phyloP scores from a whole-genome alignment of 1,140 invertebrate species.

The Lepidurus couesii region DNA sequence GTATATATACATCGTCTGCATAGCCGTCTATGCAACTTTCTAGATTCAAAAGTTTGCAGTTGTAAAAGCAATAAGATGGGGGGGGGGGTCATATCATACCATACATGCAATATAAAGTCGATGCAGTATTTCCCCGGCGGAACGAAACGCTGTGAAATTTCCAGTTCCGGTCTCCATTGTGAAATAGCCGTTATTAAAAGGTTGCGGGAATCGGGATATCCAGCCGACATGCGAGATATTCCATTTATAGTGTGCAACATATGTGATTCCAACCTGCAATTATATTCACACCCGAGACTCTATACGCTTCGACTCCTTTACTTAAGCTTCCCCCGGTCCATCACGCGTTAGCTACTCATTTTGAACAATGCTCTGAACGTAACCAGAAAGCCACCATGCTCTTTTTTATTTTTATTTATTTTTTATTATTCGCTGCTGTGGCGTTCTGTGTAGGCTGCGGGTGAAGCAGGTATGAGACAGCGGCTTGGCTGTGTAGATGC shows the following conservation, averaged over 20 bases:
- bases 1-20: no score
- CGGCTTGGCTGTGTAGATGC: conserved; percentile 7
- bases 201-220: background rate
- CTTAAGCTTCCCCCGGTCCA: background rate
- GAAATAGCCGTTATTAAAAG: background rate
- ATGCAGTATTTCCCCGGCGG: background rate
- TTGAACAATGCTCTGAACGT: background rate
- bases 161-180: background rate
- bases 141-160: background rate
- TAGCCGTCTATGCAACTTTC: no score
- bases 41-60: background rate
- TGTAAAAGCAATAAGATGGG: background rate
- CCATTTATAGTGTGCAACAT: background rate
- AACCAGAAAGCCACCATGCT: background rate
- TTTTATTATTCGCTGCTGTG: background rate
- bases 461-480: background rate
- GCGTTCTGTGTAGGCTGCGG: background rate
- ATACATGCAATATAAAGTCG: background rate
- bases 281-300: no score
- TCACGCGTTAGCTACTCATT: background rate
- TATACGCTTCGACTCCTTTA: background rate
- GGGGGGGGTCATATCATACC: background rate
- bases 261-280: background rate
- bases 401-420: background rate
- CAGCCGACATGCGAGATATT: conserved; percentile 5